Evolutionary conservation across 2,797 vertebrate genomes (phyloP).

Genomic region (Brotula barbata): DNA sequence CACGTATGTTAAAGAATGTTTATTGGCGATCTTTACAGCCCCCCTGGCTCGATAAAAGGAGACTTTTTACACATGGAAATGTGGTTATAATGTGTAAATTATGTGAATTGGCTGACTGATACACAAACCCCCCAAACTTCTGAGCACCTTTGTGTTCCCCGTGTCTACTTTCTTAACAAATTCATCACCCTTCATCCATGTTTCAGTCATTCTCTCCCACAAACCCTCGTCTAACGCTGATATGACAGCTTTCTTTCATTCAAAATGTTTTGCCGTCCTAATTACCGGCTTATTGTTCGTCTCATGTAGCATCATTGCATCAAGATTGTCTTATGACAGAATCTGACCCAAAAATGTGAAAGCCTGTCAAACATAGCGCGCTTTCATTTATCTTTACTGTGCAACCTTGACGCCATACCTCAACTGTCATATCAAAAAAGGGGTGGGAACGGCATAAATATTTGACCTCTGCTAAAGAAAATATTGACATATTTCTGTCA

Average conservation of each 20-base stretch:
- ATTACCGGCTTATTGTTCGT: conserved; percentile 48
- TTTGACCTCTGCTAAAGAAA: conserved; percentile 75
- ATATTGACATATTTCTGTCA: conserved; percentile 78
- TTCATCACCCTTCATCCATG: not conserved
- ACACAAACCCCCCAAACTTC: too few species aligned
- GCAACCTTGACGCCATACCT: conserved; percentile 61
- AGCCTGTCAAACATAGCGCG: conserved; percentile 57
- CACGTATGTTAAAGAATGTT: too few species aligned
- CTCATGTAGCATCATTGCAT: conserved; percentile 16
- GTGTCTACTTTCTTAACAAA: conserved; percentile 11
- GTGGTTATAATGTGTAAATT: too few species aligned
- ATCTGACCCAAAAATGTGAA: conserved; percentile 39
- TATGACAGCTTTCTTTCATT: conserved; percentile 43
- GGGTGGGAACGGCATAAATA: conserved; percentile 69
- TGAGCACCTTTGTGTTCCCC: too few species aligned
- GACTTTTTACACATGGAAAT: too few species aligned
- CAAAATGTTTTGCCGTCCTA: conserved; percentile 44
- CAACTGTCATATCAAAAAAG: conserved; percentile 61
- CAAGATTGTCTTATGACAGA: conserved; percentile 36
- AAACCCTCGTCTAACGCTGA: conserved; percentile 35
- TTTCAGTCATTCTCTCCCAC: conserved; percentile 14
- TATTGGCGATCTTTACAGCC: too few species aligned
- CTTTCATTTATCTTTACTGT: conserved; percentile 60
- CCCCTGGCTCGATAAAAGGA: too few species aligned
- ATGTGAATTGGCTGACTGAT: too few species aligned